Conservation (phyloP, 2,113 vertebrate genomes). For the Coptodon bakossiorum region DNA sequence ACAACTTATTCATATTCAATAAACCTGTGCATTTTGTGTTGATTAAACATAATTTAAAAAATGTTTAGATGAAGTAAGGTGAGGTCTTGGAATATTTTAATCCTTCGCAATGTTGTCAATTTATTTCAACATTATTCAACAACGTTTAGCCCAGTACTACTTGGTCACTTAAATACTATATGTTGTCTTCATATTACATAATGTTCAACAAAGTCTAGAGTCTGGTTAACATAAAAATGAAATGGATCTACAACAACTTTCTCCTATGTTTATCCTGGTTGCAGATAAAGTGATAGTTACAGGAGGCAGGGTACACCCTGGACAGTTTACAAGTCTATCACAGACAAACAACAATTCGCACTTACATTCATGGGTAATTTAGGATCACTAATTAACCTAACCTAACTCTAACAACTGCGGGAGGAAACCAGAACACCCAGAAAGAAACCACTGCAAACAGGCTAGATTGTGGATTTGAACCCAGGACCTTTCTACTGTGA, state of each 20-base stretch:
- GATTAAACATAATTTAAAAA: neutral
- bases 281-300: neutral
- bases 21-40: neutral
- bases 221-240: neutral
- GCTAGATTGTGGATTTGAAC: fast-evolving
- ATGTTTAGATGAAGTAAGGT: neutral
- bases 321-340: neutral
- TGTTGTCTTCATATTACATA: neutral
- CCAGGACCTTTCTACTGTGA: neutral
- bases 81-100: neutral
- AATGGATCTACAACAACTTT: neutral
- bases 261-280: neutral
- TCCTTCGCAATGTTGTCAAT: neutral
- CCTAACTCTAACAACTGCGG: neutral
- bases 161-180: neutral
- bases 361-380: neutral
- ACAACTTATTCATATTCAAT: fast-evolving
- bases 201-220: neutral
- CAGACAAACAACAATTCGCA: fast-evolving
- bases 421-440: fast-evolving
- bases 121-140: neutral
- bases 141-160: neutral
- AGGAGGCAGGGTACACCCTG: neutral
- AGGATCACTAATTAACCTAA: neutral
- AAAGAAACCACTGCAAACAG: fast-evolving